phyloP scores from a whole-genome alignment of 2,888 invertebrate species.

The Escarpia spicata region DNA sequence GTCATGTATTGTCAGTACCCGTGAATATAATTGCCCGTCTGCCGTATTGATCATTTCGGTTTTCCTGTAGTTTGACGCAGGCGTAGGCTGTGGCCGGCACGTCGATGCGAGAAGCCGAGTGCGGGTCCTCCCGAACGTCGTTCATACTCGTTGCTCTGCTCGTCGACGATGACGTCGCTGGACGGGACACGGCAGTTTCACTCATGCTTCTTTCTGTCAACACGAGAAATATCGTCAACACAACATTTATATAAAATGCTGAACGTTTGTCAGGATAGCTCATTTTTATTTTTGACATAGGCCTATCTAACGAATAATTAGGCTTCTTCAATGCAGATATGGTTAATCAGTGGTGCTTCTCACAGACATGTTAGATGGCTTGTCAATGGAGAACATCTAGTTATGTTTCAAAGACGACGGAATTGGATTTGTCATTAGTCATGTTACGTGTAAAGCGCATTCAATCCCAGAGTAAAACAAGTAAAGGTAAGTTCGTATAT shows the following conservation, averaged over 20 bases:
- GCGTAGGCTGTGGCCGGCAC: background rate
- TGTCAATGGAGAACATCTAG: too few species aligned
- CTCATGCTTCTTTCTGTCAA: background rate
- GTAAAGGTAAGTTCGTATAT: too few species aligned
- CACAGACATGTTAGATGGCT: too few species aligned
- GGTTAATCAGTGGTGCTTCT: too few species aligned
- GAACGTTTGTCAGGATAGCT: background rate
- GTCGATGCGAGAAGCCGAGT: background rate
- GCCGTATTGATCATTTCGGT: background rate
- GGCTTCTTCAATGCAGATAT: too few species aligned
- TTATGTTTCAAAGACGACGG: too few species aligned
- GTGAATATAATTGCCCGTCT: constrained; percentile 21
- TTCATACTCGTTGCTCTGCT: background rate
- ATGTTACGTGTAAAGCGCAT: too few species aligned
- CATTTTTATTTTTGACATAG: background rate
- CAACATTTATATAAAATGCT: background rate
- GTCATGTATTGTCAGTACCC: background rate
- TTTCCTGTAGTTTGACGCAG: background rate
- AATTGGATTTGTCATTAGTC: too few species aligned
- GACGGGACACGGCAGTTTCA: background rate
- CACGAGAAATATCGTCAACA: background rate
- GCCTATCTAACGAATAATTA: too few species aligned
- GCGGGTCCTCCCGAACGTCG: background rate
- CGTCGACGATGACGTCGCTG: background rate
- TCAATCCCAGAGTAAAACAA: too few species aligned